Conservation (phyloP, 2,888 invertebrate genomes). For the Rutpela maculata region DNA sequence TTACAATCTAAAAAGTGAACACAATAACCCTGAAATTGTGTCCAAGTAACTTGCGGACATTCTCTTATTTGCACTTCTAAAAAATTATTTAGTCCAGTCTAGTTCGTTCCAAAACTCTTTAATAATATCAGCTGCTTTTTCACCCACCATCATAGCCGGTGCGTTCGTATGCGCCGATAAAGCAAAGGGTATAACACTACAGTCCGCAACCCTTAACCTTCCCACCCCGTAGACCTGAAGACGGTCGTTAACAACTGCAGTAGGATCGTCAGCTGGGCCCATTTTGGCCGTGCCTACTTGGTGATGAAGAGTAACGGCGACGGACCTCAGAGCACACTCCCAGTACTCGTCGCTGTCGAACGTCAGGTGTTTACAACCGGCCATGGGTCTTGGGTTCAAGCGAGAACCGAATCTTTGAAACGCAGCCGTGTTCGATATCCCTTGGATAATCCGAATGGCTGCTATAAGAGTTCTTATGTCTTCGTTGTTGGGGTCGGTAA, state of each 20-base stretch:
- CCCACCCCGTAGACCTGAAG: slow-evolving; percentile 77
- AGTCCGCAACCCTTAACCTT: slow-evolving; percentile 81
- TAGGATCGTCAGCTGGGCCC: slow-evolving; percentile 75
- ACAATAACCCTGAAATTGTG: too few species aligned
- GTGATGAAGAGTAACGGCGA: slow-evolving; percentile 81
- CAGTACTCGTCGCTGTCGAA: slow-evolving; percentile 81
- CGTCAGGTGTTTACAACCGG: slow-evolving; percentile 75
- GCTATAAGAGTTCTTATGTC: slow-evolving; percentile 75
- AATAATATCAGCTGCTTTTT: slow-evolving; percentile 82
- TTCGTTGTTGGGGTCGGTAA: slow-evolving; percentile 71
- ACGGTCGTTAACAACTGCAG: slow-evolving; percentile 73
- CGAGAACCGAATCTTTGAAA: slow-evolving; percentile 78
- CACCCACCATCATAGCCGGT: slow-evolving; percentile 83
- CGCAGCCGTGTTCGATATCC: slow-evolving; percentile 73
- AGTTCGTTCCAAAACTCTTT: slow-evolving; percentile 74
- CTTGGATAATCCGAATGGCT: slow-evolving; percentile 75
- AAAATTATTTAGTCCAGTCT: too few species aligned
- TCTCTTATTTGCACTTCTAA: too few species aligned
- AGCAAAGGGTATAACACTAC: slow-evolving; percentile 81
- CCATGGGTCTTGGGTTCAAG: slow-evolving; percentile 76
- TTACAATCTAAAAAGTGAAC: too few species aligned
- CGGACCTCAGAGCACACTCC: slow-evolving; percentile 79
- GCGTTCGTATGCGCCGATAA: slow-evolving; percentile 82
- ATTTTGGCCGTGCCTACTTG: slow-evolving; percentile 79
- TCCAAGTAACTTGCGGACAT: too few species aligned